Conservation (phyloP, 2,797 vertebrate species). For the Astyanax mexicanus region DNA sequence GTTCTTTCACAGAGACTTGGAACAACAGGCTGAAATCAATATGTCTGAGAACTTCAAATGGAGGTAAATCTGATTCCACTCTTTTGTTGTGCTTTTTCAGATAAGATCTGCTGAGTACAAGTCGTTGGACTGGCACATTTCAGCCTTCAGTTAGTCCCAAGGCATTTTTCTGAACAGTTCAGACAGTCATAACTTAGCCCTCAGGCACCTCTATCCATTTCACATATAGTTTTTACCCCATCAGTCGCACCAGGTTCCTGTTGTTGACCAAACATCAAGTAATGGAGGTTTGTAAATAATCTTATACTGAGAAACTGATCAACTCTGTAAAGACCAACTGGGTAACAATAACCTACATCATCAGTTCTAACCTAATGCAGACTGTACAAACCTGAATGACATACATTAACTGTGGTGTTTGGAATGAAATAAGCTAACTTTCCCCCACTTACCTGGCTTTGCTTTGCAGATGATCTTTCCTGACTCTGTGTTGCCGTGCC, state of each 20-base stretch:
- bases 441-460: slow-evolving; percentile 80
- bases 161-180: slow-evolving; percentile 31
- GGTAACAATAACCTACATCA: not conserved
- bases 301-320: not conserved
- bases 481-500: slow-evolving; percentile 71
- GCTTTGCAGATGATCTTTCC: slow-evolving; percentile 79
- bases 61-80: slow-evolving; percentile 40
- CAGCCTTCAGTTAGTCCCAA: slow-evolving; percentile 40
- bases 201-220: slow-evolving; percentile 37
- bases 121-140: slow-evolving; percentile 43
- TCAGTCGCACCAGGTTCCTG: slow-evolving; percentile 35
- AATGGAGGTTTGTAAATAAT: slow-evolving; percentile 14
- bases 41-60: slow-evolving; percentile 50
- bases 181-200: slow-evolving; percentile 40
- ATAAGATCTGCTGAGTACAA: slow-evolving; percentile 49
- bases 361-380: not conserved
- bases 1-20: slow-evolving; percentile 14
- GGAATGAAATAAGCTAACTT: not conserved
- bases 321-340: not conserved
- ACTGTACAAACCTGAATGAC: not conserved
- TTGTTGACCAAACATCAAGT: slow-evolving; percentile 34
- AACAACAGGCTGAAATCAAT: slow-evolving; percentile 48
- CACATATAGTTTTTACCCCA: slow-evolving; percentile 23
- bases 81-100: slow-evolving; percentile 43
- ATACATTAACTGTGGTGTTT: not conserved